Evolutionary conservation across 2,797 vertebrate species (phyloP).

Genomic region (Pangasius mekongensis): DNA sequence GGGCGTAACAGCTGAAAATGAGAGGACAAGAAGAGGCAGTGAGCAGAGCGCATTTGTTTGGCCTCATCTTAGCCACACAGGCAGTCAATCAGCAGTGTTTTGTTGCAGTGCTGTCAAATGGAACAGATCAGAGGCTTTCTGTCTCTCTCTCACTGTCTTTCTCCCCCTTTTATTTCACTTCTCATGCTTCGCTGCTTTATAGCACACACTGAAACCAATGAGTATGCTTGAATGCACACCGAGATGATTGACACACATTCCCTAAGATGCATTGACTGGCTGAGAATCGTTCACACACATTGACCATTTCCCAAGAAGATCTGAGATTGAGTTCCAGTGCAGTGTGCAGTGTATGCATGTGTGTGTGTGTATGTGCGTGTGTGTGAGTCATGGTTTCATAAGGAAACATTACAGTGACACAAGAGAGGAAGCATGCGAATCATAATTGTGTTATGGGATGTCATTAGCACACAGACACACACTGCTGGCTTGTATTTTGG

Average conservation of each 20-base stretch:
- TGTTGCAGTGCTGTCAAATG: conserved; percentile 1
- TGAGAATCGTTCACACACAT: neutral
- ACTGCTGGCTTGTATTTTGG: neutral
- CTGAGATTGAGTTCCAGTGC: neutral
- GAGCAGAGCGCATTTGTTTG: neutral
- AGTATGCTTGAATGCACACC: neutral
- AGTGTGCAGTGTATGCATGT: neutral
- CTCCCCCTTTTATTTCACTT: conserved; percentile 15
- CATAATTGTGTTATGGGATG: conserved; percentile 8
- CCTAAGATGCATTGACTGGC: neutral
- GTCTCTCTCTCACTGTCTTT: conserved; percentile 5
- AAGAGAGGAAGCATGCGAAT: neutral
- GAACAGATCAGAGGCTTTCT: conserved; percentile 21
- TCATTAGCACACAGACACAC: neutral
- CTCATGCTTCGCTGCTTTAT: neutral
- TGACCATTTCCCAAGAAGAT: neutral
- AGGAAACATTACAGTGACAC: conserved; percentile 17
- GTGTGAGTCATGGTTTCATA: neutral
- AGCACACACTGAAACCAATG: neutral
- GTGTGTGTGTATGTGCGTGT: neutral
- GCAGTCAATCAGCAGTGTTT: neutral
- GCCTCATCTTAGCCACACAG: neutral
- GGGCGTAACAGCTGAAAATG: neutral
- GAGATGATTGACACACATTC: conserved; percentile 6
- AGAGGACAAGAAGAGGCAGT: neutral